Evolutionary conservation across 1,140 invertebrate genomes (phyloP).

Genomic region (Drosophila arawakana): DNA sequence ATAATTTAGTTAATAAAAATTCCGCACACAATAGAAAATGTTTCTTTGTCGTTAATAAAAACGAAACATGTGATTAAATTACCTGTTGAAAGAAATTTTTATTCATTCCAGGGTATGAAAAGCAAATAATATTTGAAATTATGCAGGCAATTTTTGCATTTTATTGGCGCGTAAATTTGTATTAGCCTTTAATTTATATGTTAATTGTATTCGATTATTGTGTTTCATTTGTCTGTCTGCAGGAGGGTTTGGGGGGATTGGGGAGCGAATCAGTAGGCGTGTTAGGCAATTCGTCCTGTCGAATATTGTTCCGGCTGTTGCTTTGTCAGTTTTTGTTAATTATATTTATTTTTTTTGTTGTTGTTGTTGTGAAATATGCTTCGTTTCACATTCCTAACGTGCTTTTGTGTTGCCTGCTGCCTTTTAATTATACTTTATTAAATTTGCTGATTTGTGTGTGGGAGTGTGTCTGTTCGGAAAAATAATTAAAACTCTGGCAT

Average conservation of each 20-base stretch:
- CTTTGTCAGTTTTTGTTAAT: conserved; percentile 73
- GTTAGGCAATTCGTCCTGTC: conserved; percentile 14
- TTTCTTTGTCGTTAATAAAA: too few relatives aligned
- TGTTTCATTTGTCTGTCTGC: conserved; percentile 36
- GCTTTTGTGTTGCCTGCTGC: conserved; percentile 34
- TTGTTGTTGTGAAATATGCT: conserved; percentile 38
- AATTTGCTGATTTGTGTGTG: conserved; percentile 56
- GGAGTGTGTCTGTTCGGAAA: conserved; percentile 27
- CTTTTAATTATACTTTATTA: conserved; percentile 81
- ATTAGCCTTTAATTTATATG: conserved; percentile 77
- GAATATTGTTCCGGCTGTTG: conserved; percentile 55
- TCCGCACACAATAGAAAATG: too few relatives aligned
- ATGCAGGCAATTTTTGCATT: conserved; percentile 50
- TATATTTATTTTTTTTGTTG: conserved; percentile 57
- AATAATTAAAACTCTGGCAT: conserved; percentile 73
- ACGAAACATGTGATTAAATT: neutral
- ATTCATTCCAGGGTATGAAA: neutral
- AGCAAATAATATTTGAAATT: conserved; percentile 2
- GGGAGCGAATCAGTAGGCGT: neutral
- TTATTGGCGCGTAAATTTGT: conserved; percentile 64
- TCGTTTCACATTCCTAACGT: conserved; percentile 44
- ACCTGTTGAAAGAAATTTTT: neutral
- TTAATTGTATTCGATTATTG: conserved; percentile 69
- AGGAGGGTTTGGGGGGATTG: conserved; percentile 3
- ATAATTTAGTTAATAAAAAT: too few relatives aligned